Percentiles rank a stretch among this genome's conserved stretches.
These are phyloP conservation scores for Argentina silus DNA, from an alignment of 2,797 vertebrate species.

Conservation along the genomic window DNA sequence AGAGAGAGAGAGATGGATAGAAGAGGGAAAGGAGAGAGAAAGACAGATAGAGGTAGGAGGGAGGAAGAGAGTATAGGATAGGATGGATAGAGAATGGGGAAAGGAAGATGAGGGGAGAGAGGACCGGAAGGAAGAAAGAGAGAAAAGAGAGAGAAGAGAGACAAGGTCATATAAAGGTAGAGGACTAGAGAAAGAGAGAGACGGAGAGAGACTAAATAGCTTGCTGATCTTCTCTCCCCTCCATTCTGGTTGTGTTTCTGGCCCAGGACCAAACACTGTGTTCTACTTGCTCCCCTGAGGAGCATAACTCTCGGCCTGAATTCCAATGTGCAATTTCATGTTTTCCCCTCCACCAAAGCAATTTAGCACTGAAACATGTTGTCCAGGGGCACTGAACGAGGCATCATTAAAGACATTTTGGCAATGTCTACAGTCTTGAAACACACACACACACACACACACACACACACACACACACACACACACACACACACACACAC, in stretches of 20 bases:
- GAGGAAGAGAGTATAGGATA: not conserved
- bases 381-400: constrained; percentile 3
- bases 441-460: constrained; percentile 11
- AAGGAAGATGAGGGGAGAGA: no score
- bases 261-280: constrained; percentile 52
- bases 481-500: not conserved
- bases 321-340: constrained; percentile 72
- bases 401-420: constrained; percentile 29
- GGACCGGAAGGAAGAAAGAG: no score
- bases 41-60: not conserved
- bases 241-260: constrained; percentile 12
- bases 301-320: constrained; percentile 65
- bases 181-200: not conserved
- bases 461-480: not conserved
- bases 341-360: constrained; percentile 50
- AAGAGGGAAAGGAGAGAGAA: not conserved
- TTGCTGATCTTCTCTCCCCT: not conserved
- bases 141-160: no score
- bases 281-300: constrained; percentile 50
- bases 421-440: constrained; percentile 16
- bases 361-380: constrained; percentile 19
- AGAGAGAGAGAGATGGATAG: not conserved
- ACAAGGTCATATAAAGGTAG: no score
- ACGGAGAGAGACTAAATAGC: not conserved
- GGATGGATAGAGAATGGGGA: no score